Conservation (phyloP, 2,797 vertebrate genomes). For the Glyptemys insculpta region DNA sequence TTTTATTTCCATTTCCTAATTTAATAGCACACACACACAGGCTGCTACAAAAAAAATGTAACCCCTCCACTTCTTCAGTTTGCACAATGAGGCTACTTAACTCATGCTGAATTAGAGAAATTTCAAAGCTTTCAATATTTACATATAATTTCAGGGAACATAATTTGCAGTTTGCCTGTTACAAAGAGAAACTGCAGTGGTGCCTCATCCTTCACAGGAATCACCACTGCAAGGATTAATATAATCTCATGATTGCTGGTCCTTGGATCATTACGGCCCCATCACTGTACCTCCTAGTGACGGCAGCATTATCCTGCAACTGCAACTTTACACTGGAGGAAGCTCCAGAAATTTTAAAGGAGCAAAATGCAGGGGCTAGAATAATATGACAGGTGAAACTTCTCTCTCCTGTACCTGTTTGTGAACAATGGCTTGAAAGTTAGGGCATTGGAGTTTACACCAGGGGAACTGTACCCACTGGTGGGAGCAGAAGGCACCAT, state of each 20-base stretch:
- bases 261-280: background rate
- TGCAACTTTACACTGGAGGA: background rate
- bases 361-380: background rate
- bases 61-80: background rate
- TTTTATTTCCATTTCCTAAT: background rate
- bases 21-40: background rate
- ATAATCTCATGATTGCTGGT: background rate
- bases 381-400: background rate
- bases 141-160: background rate
- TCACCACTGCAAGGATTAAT: background rate
- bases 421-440: background rate
- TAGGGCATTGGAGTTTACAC: background rate
- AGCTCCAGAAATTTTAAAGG: background rate
- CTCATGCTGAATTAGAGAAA: background rate
- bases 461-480: background rate
- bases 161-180: background rate
- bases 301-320: rapidly evolving
- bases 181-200: background rate
- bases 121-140: rapidly evolving
- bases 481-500: background rate
- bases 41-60: background rate
- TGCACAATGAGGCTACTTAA: background rate
- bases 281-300: background rate
- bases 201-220: background rate
- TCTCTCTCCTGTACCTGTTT: background rate